These are phyloP conservation scores for Phortica okadai DNA, from an alignment of 2,888 invertebrate genomes.

Conservation along the genomic window DNA sequence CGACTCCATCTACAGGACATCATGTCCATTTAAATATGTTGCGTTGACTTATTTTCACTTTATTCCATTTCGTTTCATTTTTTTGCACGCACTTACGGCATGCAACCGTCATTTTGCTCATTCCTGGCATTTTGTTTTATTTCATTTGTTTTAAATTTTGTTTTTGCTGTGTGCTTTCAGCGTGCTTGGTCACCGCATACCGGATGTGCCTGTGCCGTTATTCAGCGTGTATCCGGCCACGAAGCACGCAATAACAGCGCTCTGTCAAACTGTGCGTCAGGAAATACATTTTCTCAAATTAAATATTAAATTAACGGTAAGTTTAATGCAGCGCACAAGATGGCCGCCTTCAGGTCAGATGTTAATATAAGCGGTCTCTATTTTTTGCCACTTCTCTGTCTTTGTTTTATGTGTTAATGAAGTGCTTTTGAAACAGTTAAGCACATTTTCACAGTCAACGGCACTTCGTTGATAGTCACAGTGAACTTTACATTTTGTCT, in stretches of 20 bases:
- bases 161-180: constrained; percentile 58
- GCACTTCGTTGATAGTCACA: background rate
- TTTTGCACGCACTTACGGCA: constrained; percentile 48
- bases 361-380: too few species aligned
- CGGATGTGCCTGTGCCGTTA: constrained; percentile 77
- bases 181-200: constrained; percentile 77
- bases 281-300: constrained; percentile 78
- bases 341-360: background rate
- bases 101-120: constrained; percentile 29
- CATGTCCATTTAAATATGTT: constrained; percentile 37
- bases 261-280: constrained; percentile 79
- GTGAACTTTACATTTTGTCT: constrained; percentile 4
- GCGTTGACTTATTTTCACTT: constrained; percentile 26
- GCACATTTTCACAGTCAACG: background rate
- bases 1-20: constrained; percentile 32
- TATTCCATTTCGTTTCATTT: constrained; percentile 50
- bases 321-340: constrained; percentile 64
- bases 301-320: constrained; percentile 76
- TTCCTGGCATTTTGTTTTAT: constrained; percentile 22
- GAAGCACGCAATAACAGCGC: constrained; percentile 79
- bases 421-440: constrained; percentile 15
- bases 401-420: constrained; percentile 29
- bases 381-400: background rate
- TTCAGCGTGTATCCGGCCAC: constrained; percentile 80
- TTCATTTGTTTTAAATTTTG: constrained; percentile 15